Evolutionary conservation across 2,113 vertebrate genomes (phyloP).

Genomic region (Dicaeum eximium): DNA sequence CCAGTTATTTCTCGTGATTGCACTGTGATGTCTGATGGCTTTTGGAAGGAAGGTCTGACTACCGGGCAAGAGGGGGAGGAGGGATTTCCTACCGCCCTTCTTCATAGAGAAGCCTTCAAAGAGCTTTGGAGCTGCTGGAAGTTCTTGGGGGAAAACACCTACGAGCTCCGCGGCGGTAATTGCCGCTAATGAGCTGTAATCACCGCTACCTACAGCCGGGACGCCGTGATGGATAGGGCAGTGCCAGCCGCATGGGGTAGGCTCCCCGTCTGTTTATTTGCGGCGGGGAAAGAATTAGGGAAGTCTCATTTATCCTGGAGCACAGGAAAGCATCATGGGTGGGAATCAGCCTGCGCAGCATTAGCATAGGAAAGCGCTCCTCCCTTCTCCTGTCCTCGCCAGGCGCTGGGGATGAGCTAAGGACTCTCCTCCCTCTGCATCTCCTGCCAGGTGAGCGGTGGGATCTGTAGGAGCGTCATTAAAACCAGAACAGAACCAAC

Average conservation of each 20-base stretch:
- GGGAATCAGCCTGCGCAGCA: not conserved
- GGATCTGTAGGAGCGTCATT: not conserved
- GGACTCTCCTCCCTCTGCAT: conserved; percentile 22
- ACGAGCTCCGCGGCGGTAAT: not conserved
- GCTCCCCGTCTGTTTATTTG: conserved; percentile 23
- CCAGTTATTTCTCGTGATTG: not conserved
- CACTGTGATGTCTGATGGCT: not conserved
- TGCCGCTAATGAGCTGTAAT: conserved; percentile 25
- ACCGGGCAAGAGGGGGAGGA: not conserved
- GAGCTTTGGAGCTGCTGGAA: not conserved
- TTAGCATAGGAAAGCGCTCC: conserved; percentile 3
- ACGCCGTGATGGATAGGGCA: not conserved
- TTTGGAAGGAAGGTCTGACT: not conserved
- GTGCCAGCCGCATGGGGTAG: not conserved
- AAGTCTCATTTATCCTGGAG: conserved; percentile 40
- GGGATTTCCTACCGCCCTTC: not conserved
- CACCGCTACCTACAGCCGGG: not conserved
- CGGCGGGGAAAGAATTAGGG: not conserved
- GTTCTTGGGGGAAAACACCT: not conserved
- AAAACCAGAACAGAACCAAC: not conserved
- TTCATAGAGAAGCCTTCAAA: not conserved
- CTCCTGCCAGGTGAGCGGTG: not conserved
- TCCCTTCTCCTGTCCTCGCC: not conserved
- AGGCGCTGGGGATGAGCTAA: not conserved
- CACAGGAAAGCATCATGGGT: not conserved